Base-by-base conservation (phyloP, 2,797 vertebrate species). In the Onychomys leucogaster region DNA sequence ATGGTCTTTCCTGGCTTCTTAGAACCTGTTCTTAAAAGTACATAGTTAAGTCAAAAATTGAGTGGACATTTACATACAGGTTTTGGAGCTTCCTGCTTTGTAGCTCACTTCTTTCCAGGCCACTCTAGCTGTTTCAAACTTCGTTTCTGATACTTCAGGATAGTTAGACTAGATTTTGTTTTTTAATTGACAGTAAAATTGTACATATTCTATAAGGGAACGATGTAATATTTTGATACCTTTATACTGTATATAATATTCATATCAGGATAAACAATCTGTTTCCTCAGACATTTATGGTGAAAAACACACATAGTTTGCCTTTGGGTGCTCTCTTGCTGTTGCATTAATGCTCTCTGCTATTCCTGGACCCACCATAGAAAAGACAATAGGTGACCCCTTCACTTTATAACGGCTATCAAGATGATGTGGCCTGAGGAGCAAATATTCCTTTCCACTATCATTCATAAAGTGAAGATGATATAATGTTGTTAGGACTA, bases 401-500 rank as follows among this genome's bases (percentile, higher is more conserved):
- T 41, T 73, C 5, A 73, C 21, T 73, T 97, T 96, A 2, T 98
- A 98, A 52, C 0, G 0, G 92, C 97, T 41, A 3, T 98, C 98
- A 97, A 41, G 97, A 96, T 0, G 99, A 99, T 0, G 96, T 99
- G 89, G 99, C 99, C 80, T 98, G 99, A 69, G 99, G 99, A 94
- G 99, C 99, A 96, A 99, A 99, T 65, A 98, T 99, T 10, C 99
- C 99, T 14, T 99, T 99, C 98, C 99, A 99, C 92, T 99, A 99
- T 98, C 98, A 97, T 92, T 97, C 91, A 55, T 99, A 98, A 91
- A 6, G 90, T 1, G 99, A 99, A 5, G 99, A 99, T 0, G 99
- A 99, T 85, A 98, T 99, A 65, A 96, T 99, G 97, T 99, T 34
- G 99, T 99, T 67, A 99, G 99, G 52, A 99, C 99, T 29, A 99